phyloP scores from a whole-genome alignment of 2,113 vertebrate genomes.

The Tachycineta bicolor region DNA sequence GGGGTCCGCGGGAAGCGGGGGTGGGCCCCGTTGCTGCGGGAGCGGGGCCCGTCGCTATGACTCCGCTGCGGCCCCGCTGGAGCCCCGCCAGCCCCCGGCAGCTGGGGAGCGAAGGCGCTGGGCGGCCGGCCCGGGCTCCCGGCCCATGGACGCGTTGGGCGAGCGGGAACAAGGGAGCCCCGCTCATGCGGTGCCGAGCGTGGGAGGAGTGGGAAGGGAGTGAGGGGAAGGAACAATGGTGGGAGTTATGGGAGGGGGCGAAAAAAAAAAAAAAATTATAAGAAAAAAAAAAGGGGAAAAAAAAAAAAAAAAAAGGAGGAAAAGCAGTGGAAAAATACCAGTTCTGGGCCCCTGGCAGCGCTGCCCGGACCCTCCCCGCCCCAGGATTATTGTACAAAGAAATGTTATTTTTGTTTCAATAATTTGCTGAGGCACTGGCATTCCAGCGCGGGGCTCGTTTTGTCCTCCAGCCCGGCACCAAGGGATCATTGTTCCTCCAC shows the following conservation, averaged over 20 bases:
- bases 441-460: conserved; percentile 26
- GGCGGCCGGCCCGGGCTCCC: conserved; percentile 6
- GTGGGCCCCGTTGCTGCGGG: neutral
- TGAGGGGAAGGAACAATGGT: conserved; percentile 43
- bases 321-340: conserved; percentile 58
- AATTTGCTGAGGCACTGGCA: conserved; percentile 50
- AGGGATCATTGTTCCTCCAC: neutral
- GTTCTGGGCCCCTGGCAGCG: conserved; percentile 22
- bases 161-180: conserved; percentile 34
- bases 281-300: neutral
- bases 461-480: conserved; percentile 16
- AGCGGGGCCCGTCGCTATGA: conserved; percentile 6
- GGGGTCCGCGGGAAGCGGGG: neutral
- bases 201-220: conserved; percentile 36
- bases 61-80: neutral
- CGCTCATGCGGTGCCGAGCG: conserved; percentile 13
- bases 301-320: neutral
- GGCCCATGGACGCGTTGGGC: conserved; percentile 6
- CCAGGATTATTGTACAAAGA: conserved; percentile 58
- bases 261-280: neutral
- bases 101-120: conserved; percentile 11
- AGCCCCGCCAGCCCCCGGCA: conserved; percentile 7
- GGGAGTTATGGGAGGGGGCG: neutral
- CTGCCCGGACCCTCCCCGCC: conserved; percentile 28
- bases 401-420: conserved; percentile 48